Base-by-base conservation (phyloP, 2,888 invertebrate species). In the Drosophila neoperkinsi region DNA sequence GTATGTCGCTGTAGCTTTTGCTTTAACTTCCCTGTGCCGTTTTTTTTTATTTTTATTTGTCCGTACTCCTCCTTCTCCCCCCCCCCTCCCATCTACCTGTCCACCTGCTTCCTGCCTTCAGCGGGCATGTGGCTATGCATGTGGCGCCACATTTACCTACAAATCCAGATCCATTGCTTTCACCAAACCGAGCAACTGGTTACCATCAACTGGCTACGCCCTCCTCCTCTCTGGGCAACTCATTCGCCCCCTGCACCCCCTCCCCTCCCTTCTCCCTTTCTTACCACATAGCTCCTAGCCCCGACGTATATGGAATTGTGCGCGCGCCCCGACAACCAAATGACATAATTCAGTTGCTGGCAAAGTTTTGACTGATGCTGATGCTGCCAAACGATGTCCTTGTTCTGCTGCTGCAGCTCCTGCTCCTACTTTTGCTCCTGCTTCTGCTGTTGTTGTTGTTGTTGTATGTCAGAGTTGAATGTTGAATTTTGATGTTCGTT, bases 341-440 rank as follows among this genome's bases (percentile, higher is more conserved):
- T 87, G 89, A 90, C 86, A 87, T 90, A 90, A 87, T 87, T 87
- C 86, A 89, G 90, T 87, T 90, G 88, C 79, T 89, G 84, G 87
- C 84, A 87, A 87, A 87, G 79, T 86, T 86, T 86, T 86, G 89
- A 90, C 89, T 81, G 90, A 86, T 86, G 85, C 90, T 81, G 90
- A 90, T 79, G 81, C 81, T 81, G 55, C 74, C 79, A 74, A 72
- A 57, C 67, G 59, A 34, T 53, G 52, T 61, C 62, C 56, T 61
- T 49, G 41, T 56, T 52, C 51, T 59, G 66, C 58, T 65, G 67
- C 64, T 72, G 49, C 65, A 34, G 49, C 60, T 61, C 1, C 56
- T 62, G 69, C 56, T 63, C 65, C 52, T 59, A 38, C 63, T 30
- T 13, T 16, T 71, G 53, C 57, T 80, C 31, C 28, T 25, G 41